phyloP scores from a whole-genome alignment of 2,797 vertebrate species.

The Coregonus ussuriensis region DNA sequence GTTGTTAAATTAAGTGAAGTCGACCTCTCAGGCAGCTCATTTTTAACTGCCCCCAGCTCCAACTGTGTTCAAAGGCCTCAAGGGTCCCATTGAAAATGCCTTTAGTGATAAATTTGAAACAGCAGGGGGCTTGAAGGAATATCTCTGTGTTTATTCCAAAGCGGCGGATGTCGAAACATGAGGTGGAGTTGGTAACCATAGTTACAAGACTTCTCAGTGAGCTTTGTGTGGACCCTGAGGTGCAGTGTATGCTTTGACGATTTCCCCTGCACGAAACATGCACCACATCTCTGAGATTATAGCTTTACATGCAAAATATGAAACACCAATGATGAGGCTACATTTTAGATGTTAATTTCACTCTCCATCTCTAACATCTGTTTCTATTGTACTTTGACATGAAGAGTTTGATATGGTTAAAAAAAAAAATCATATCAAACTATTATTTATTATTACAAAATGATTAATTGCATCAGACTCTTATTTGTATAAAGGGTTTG shows the following conservation, averaged over 20 bases:
- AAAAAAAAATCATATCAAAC: neutral
- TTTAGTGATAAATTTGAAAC: slow-evolving; percentile 2
- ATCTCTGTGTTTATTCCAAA: slow-evolving; percentile 24
- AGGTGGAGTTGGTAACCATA: slow-evolving; percentile 43
- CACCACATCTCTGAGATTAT: neutral
- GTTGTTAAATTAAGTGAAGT: slow-evolving; percentile 1
- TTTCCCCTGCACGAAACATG: neutral
- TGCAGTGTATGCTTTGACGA: slow-evolving; percentile 13
- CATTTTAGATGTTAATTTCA: neutral
- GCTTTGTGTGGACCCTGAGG: slow-evolving; percentile 13
- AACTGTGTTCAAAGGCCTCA: neutral
- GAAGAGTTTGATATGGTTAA: neutral
- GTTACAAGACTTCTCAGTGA: slow-evolving; percentile 36
- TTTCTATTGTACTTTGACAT: neutral
- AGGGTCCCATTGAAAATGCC: neutral
- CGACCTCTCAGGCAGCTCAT: neutral
- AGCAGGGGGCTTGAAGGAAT: slow-evolving; percentile 28
- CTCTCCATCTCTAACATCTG: neutral
- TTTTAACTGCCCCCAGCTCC: neutral
- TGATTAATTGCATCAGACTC: neutral
- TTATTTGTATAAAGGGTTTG: neutral
- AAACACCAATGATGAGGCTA: neutral
- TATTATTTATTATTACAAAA: neutral
- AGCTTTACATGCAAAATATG: neutral
- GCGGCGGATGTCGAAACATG: slow-evolving; percentile 9